Evolutionary conservation across 2,888 invertebrate genomes (phyloP).

Genomic region (Camptogramma bilineatum): DNA sequence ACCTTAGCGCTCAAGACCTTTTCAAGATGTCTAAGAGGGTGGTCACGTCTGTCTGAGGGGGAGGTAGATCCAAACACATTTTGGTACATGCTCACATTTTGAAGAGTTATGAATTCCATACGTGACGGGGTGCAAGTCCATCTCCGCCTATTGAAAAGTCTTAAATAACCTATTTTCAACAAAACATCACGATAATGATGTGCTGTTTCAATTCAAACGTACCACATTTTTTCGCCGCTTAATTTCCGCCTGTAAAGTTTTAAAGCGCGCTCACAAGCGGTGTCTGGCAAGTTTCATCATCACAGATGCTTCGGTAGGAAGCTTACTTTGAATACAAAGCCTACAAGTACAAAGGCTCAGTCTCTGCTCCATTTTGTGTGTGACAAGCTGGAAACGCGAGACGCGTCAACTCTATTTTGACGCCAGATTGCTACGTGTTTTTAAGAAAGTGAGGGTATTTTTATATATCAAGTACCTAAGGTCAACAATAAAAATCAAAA

Average conservation of each 20-base stretch:
- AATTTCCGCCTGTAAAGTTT: conserved; percentile 83
- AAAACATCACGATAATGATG: background rate
- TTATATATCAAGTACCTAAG: background rate
- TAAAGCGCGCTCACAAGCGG: conserved; percentile 83
- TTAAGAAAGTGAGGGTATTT: conserved; percentile 37
- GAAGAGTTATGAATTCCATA: too few relatives aligned
- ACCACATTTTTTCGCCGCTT: conserved; percentile 73
- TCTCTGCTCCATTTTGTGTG: conserved; percentile 80
- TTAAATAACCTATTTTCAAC: background rate
- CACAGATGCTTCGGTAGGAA: conserved; percentile 81
- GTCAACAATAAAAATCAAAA: too few relatives aligned
- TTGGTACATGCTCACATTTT: too few relatives aligned
- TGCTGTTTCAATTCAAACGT: background rate
- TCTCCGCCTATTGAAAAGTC: too few relatives aligned
- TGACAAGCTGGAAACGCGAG: conserved; percentile 79
- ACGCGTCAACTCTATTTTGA: conserved; percentile 73
- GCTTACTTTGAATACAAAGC: conserved; percentile 84
- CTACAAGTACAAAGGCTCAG: conserved; percentile 81
- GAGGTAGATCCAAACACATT: too few relatives aligned
- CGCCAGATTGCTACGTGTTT: conserved; percentile 54
- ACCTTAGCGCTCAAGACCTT: too few relatives aligned
- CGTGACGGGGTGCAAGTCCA: background rate
- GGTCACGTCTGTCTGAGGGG: too few relatives aligned
- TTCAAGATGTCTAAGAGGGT: too few relatives aligned
- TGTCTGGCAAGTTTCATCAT: conserved; percentile 85